Evolutionary conservation across 2,113 vertebrate species (phyloP), one percentile per base, ranked within the genome.

Genomic region (Manacus vitellinus): DNA sequence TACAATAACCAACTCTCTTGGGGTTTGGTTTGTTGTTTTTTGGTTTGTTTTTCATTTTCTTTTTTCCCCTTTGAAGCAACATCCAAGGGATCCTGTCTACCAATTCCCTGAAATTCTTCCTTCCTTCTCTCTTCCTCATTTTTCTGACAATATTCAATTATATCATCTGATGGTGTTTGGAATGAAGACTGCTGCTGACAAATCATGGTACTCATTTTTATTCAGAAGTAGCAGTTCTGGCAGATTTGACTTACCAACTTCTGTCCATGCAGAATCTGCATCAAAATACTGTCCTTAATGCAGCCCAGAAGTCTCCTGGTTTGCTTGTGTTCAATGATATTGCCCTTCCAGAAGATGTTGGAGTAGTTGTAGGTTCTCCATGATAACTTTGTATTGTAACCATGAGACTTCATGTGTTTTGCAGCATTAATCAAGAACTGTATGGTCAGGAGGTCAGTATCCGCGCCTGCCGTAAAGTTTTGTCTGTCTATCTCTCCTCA

Each of bases 1-100:
- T 43, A 62, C 8, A 8, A 76, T 46, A 67, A 83, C 0, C 6
- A 37, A 3, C 4, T 83, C 2, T 67, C 39, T 68, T 77, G 24
- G 5, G 15, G 54, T 94, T 80, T 56, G 9, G 4, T n/a, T 65
- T 78, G 3, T 13, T 56, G 1, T 31, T 15, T 28, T 70, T 62
- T 39, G 33, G 39, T 44, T 28, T 11, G 15, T 18, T 62, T 1
- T 31, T 6, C 9, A 28, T 27, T 14, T 15, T 4, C 8, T 28
- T 24, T 19, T 10, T 31, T 19, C 10, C 2, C 3, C 22, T 90
- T 73, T 0, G 0, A 73, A 52, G 15, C 0, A 21, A 2, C 6
- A 46, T 85, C 21, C 14, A 59, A 72, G 11, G 5, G 3, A 63
- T 72, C 10, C 5, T 33, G 91, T 70, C 35, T 59, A 70, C 8